These are phyloP conservation scores for Oxycera nigricornis DNA, from an alignment of 2,888 invertebrate species.

Conservation along the genomic window DNA sequence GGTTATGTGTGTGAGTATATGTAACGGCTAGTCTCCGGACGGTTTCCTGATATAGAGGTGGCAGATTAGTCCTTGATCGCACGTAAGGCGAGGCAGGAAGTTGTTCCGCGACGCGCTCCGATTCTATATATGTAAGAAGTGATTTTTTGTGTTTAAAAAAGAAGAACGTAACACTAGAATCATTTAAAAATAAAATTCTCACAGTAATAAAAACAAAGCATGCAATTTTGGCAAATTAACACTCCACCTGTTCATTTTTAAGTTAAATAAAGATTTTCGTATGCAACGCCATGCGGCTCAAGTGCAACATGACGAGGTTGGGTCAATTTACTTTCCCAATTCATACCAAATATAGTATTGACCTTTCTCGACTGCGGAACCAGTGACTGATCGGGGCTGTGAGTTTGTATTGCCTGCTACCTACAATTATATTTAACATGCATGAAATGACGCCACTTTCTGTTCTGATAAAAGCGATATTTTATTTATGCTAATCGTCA, in stretches of 20 bases:
- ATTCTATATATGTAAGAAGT: too few species aligned
- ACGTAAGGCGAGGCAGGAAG: too few species aligned
- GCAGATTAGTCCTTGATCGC: too few species aligned
- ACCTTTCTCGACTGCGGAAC: constrained; percentile 1
- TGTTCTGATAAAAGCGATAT: constrained; percentile 13
- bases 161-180: too few species aligned
- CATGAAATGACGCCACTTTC: constrained; percentile 4
- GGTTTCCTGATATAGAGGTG: too few species aligned
- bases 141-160: too few species aligned
- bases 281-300: neutral
- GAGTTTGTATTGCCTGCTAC: neutral
- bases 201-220: neutral
- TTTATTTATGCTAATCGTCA: neutral
- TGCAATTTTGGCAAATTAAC: neutral
- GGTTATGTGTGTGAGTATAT: too few species aligned
- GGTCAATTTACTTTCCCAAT: neutral
- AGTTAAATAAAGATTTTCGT: neutral
- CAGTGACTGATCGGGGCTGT: neutral
- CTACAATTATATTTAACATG: neutral
- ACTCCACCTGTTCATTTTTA: neutral
- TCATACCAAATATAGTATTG: too few species aligned
- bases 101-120: too few species aligned
- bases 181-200: too few species aligned
- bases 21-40: too few species aligned
- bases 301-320: neutral